Evolutionary conservation across 2,888 invertebrate genomes (phyloP), one percentile per base, ranked within the genome.

Genomic region (Mesorhabditis spiculigera): DNA sequence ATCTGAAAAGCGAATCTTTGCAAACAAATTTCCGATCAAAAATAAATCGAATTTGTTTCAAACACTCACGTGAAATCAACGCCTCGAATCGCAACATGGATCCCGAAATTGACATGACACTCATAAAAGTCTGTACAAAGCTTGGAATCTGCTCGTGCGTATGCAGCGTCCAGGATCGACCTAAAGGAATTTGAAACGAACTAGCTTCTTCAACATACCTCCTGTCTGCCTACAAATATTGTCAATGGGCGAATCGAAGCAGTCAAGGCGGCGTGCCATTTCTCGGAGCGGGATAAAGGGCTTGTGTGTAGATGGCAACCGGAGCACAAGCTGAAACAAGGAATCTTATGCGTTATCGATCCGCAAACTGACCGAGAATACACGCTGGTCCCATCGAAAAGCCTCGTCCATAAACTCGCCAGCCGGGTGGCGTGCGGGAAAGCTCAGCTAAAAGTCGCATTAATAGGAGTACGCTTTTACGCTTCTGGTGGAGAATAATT

Each of bases 351-450:
- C 58, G n/a, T 50, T n/a, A 50, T 50, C n/a, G 58, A 50, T 50
- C 58, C 8, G 8, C 58, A 13, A 50, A 50, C 58, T 10, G 83
- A 99, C 88, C 4, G 95, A 93, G 89, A 96, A 99, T 73, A 99
- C 89, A 80, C 97, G 90, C 88, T 99, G 98, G 89, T 99, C 98
- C 98, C 98, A 99, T 78, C 98, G 91, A 87, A 96, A 98, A n/a
- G 97, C 96, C 87, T 98, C 97, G 82, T 94, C 91, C 4, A 96
- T 97, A 86, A 98, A 89, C 88, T 99, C 98, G 5, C 93, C 93
- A 10, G 97, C 97, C 63, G 95, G 95, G 13, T 67, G 65, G 16
- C 66, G 62, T 4, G 70, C 65, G 4, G 69, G 67, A 45, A 71
- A 70, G 10, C 70, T 67, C n/a, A 78, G 28, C 71, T 75, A 66